phyloP scores from a whole-genome alignment of 2,113 vertebrate genomes.

The mouse (Mus musculus) region DNA sequence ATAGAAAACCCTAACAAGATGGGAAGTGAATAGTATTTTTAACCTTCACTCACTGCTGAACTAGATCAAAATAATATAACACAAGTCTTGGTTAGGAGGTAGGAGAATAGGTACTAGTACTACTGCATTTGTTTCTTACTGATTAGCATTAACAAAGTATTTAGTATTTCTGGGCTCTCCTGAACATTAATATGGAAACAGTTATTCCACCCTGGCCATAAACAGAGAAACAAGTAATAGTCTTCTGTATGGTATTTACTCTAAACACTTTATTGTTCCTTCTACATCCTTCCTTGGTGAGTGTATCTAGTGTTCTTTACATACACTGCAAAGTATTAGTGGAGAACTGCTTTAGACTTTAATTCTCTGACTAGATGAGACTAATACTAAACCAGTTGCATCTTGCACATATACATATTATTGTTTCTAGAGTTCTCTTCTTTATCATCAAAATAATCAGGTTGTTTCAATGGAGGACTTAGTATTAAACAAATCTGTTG shows the following conservation, averaged over 20 bases:
- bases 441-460: background rate
- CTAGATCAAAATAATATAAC: background rate
- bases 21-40: background rate
- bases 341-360: background rate
- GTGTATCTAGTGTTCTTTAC: background rate
- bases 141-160: background rate
- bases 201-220: background rate
- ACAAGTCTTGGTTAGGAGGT: background rate
- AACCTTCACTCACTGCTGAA: background rate
- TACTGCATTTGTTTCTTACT: background rate
- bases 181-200: background rate
- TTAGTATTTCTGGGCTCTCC: background rate
- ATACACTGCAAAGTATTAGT: background rate
- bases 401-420: background rate
- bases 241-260: background rate
- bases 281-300: background rate
- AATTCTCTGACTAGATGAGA: slow-evolving; percentile 15
- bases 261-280: background rate
- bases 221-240: background rate
- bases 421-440: background rate
- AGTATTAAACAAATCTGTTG: background rate
- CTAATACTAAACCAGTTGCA: background rate
- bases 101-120: background rate
- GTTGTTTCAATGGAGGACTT: background rate
- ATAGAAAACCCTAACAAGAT: background rate